Percentiles rank a stretch among this genome's conserved stretches.
Evolutionary conservation across 2,797 vertebrate species (phyloP).

Genomic region (Chelidonichthys spinosus): DNA sequence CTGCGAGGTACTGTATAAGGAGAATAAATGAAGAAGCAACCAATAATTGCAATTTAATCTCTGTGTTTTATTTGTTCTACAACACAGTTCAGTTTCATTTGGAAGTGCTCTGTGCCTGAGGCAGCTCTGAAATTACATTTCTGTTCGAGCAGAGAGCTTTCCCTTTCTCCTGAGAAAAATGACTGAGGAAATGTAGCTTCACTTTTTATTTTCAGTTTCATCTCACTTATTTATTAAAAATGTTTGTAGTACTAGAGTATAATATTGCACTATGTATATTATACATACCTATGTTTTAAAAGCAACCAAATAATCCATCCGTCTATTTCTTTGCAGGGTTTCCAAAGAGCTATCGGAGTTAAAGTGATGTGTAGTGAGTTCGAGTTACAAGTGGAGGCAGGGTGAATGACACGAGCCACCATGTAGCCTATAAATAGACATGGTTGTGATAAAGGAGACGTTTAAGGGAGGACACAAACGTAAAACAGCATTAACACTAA

Average conservation of each 20-base stretch:
- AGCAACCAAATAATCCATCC: constrained; percentile 4
- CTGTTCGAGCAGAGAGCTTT: constrained; percentile 31
- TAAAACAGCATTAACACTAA: constrained; percentile 46
- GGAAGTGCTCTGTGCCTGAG: constrained; percentile 58
- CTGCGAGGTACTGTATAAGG: neutral
- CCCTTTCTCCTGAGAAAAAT: constrained; percentile 26
- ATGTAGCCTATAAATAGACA: constrained; percentile 72
- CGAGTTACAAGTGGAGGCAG: constrained; percentile 71
- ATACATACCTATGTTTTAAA: constrained; percentile 28
- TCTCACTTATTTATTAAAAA: constrained; percentile 31
- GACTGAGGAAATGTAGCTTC: constrained; percentile 19
- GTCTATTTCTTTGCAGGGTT: constrained; percentile 26
- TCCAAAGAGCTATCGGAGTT: constrained; percentile 43
- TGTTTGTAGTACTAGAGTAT: constrained; percentile 20
- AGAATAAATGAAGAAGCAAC: constrained; percentile 42
- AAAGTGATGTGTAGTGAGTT: constrained; percentile 67
- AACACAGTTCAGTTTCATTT: constrained; percentile 51
- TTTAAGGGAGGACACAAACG: constrained; percentile 52
- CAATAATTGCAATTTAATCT: constrained; percentile 33
- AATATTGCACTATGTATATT: constrained; percentile 29
- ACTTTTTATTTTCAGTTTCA: constrained; percentile 19
- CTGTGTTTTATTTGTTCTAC: constrained; percentile 69
- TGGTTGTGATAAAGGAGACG: constrained; percentile 49
- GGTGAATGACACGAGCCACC: constrained; percentile 53
- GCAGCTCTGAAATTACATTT: constrained; percentile 56